Percentiles rank a stretch among this genome's conserved stretches.
phyloP scores from a whole-genome alignment of 1,140 invertebrate species.

The Drosophila subobscura region DNA sequence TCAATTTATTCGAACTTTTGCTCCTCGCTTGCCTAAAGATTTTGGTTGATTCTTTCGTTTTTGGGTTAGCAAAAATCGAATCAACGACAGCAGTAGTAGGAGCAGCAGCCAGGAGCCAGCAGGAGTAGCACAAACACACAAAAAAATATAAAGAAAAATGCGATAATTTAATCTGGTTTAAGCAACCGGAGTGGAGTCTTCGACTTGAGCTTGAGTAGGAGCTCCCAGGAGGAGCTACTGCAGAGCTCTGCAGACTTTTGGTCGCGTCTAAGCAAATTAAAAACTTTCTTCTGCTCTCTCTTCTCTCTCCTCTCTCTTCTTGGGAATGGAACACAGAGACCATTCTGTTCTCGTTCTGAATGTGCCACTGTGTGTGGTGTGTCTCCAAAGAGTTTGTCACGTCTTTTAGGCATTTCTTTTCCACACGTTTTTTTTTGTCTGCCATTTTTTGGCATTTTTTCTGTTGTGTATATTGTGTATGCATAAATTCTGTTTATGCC shows the following conservation, averaged over 20 bases:
- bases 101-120: background rate
- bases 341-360: background rate
- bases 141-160: constrained; percentile 40
- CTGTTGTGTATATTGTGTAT: constrained; percentile 48
- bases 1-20: constrained; percentile 61
- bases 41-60: constrained; percentile 21
- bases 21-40: constrained; percentile 28
- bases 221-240: constrained; percentile 21
- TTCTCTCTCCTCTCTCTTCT: background rate
- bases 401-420: constrained; percentile 17
- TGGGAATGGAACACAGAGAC: no score
- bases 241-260: constrained; percentile 20
- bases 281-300: constrained; percentile 36
- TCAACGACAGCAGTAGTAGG: constrained; percentile 14
- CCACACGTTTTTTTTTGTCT: background rate
- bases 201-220: constrained; percentile 3
- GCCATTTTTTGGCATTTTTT: background rate
- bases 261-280: constrained; percentile 59
- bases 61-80: constrained; percentile 42
- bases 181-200: constrained; percentile 18
- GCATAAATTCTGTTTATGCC: constrained; percentile 62
- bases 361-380: background rate
- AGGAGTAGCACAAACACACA: constrained; percentile 1
- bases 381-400: constrained; percentile 17
- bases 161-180: constrained; percentile 58